These are phyloP conservation scores for Halocynthia aurantium DNA, from an alignment of 23 tunicate genomes.

Conservation along the genomic window DNA sequence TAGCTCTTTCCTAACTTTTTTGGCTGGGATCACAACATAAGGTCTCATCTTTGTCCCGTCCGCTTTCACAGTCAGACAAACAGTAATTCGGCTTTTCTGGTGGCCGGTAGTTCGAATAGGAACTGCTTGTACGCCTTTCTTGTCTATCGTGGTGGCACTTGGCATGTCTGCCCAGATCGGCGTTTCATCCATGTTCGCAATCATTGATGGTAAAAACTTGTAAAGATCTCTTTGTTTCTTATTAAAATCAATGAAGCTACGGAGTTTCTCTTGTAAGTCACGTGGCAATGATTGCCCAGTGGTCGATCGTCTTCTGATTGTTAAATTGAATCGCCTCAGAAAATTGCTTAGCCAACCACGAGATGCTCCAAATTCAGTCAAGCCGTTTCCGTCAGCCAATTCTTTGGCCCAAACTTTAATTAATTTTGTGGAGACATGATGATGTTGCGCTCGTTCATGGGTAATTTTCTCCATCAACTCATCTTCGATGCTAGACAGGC, in stretches of 20 bases:
- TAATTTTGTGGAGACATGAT: constrained; percentile 47
- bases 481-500: constrained; percentile 23
- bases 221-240: constrained; percentile 12
- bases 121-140: constrained; percentile 19
- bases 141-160: constrained; percentile 27
- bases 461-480: constrained; percentile 48
- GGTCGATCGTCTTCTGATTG: background rate
- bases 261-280: constrained; percentile 16
- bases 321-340: constrained; percentile 6
- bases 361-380: constrained; percentile 8
- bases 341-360: too few species aligned
- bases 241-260: background rate
- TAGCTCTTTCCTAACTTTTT: constrained; percentile 17
- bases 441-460: constrained; percentile 35
- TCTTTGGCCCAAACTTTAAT: constrained; percentile 43
- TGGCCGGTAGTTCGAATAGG: constrained; percentile 29
- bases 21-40: constrained; percentile 5
- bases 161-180: constrained; percentile 44
- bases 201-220: constrained; percentile 14
- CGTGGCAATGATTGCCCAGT: constrained; percentile 17
- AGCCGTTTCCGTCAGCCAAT: constrained; percentile 32
- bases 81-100: constrained; percentile 21
- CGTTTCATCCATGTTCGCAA: constrained; percentile 36
- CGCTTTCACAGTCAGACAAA: constrained; percentile 13
- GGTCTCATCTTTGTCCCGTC: constrained; percentile 15